phyloP scores from a whole-genome alignment of 2,888 invertebrate species.

The Drosophila mulleri region DNA sequence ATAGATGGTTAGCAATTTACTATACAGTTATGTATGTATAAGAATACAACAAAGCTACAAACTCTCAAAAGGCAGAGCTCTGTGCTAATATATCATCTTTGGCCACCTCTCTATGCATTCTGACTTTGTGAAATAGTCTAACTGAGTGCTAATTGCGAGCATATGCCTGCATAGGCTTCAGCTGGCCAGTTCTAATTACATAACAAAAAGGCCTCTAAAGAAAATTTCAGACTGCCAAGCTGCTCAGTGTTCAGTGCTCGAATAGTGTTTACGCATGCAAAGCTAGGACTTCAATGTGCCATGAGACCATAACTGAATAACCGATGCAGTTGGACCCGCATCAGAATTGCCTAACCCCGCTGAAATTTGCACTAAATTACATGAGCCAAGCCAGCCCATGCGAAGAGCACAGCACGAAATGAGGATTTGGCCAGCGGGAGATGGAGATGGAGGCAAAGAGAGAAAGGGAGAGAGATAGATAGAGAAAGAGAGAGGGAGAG shows the following conservation, averaged over 20 bases:
- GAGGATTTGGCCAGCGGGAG: slow-evolving; percentile 13
- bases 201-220: neutral
- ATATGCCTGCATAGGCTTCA: neutral
- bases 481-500: neutral
- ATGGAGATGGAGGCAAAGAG: neutral
- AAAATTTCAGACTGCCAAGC: neutral
- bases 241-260: neutral
- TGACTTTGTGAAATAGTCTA: neutral
- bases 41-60: no score
- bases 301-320: slow-evolving; percentile 5
- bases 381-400: slow-evolving; percentile 16
- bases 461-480: no score
- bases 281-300: neutral
- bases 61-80: neutral
- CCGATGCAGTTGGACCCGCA: slow-evolving; percentile 9
- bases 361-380: slow-evolving; percentile 50
- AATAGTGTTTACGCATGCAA: slow-evolving; percentile 1
- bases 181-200: neutral
- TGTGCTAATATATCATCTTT: neutral
- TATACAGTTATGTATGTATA: no score
- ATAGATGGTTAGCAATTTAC: no score
- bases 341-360: slow-evolving; percentile 34
- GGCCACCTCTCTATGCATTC: no score
- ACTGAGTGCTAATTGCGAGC: neutral
- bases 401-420: slow-evolving; percentile 8